Conservation (phyloP, 2,113 vertebrate species). For the Sylvietta virens region DNA sequence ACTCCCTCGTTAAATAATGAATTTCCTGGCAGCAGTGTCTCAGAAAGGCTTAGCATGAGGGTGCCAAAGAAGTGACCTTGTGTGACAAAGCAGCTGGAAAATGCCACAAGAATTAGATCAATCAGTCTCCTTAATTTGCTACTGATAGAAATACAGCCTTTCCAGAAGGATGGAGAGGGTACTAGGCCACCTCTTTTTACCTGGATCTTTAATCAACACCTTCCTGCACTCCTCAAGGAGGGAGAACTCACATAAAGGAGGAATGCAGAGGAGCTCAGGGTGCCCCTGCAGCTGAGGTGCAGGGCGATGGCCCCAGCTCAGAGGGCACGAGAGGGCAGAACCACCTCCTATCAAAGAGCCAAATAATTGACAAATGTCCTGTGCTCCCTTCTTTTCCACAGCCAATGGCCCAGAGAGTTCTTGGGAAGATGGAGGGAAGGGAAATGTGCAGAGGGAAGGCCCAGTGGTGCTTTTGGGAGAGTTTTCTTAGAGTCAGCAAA, state of each 20-base stretch:
- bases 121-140: not conserved
- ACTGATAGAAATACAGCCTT: not conserved
- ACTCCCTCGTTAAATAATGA: not conserved
- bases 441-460: not conserved
- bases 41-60: not conserved
- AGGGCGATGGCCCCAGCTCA: not conserved
- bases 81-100: conserved; percentile 4
- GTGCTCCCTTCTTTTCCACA: not conserved
- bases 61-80: not conserved
- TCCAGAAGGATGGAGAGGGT: not conserved
- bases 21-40: not conserved
- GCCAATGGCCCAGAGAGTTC: not conserved
- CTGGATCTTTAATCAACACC: not conserved
- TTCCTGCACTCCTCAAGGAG: not conserved
- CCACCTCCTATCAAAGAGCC: not conserved
- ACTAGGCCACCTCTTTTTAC: not conserved
- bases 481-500: not conserved
- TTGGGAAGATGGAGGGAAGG: not conserved
- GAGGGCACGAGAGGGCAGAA: not conserved
- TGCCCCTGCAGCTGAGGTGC: not conserved
- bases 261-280: not conserved
- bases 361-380: not conserved
- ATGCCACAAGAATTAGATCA: not conserved
- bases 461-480: not conserved
- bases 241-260: not conserved